A percentile compares a stretch with the other conserved stretches of the same genome.
Conservation (phyloP, 2,888 invertebrate genomes). For the Hermaeophaga mercurialis region DNA sequence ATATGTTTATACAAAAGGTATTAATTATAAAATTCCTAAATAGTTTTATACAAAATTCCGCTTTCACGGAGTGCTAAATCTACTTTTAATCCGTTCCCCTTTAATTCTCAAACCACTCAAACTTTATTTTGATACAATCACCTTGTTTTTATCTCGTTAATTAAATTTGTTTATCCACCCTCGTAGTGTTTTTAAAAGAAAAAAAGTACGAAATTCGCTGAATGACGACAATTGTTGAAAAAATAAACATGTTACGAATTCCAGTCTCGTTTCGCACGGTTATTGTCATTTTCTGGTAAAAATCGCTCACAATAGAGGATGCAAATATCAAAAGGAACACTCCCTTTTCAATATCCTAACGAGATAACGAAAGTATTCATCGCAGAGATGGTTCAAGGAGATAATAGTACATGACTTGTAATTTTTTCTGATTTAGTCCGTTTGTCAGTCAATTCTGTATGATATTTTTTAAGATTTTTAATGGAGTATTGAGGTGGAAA, state of each 20-base stretch:
- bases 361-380: constrained; percentile 21
- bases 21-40: constrained; percentile 2
- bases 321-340: constrained; percentile 21
- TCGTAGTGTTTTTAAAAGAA: no score
- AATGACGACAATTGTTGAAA: not conserved
- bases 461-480: not conserved
- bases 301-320: constrained; percentile 17
- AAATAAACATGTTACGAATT: constrained; percentile 2
- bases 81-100: no score
- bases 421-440: constrained; percentile 6
- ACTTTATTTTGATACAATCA: no score
- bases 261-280: not conserved
- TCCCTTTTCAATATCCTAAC: constrained; percentile 19
- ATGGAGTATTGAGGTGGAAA: no score
- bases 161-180: no score
- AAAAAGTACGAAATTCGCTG: not conserved
- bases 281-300: constrained; percentile 16
- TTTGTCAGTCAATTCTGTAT: constrained; percentile 2
- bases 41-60: not conserved
- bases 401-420: constrained; percentile 15
- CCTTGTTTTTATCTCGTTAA: no score
- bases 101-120: no score
- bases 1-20: not conserved
- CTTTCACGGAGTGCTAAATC: no score
- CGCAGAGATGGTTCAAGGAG: constrained; percentile 4